Evolutionary conservation across 2,888 invertebrate species (phyloP).

Genomic region (Perizoma flavofasciatum): DNA sequence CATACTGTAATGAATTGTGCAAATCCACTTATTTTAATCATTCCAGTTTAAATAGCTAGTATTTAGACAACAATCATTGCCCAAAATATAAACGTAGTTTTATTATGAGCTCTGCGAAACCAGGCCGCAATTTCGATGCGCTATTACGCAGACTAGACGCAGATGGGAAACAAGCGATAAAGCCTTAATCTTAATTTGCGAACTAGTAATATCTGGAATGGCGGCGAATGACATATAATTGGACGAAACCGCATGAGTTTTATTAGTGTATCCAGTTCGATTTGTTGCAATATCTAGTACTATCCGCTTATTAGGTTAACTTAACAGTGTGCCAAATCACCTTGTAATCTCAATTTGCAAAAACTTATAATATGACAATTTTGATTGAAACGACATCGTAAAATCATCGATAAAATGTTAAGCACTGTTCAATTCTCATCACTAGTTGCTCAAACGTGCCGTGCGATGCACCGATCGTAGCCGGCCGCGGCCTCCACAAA

Average conservation of each 20-base stretch:
- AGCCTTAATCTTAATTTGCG: constrained; percentile 11
- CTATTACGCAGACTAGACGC: constrained; percentile 25
- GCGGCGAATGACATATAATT: constrained; percentile 14
- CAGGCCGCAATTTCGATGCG: constrained; percentile 17
- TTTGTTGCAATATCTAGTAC: constrained; percentile 6
- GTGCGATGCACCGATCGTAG: constrained; percentile 69
- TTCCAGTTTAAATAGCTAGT: constrained; percentile 12
- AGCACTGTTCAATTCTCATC: constrained; percentile 49
- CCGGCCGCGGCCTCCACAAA: constrained; percentile 73
- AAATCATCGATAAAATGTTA: constrained; percentile 37
- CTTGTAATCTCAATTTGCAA: background rate
- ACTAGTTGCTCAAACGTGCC: constrained; percentile 53
- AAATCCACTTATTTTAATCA: background rate
- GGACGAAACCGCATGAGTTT: constrained; percentile 9
- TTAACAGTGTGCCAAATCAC: background rate
- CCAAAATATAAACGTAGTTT: constrained; percentile 13
- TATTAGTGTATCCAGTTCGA: constrained; percentile 6
- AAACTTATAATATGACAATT: background rate
- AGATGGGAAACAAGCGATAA: constrained; percentile 31
- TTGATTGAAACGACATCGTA: background rate
- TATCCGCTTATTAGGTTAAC: constrained; percentile 4
- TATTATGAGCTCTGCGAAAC: constrained; percentile 12
- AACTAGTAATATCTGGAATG: constrained; percentile 11
- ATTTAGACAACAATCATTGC: constrained; percentile 6
- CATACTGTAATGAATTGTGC: background rate